Evolutionary conservation across 2,888 invertebrate species (phyloP), one percentile per base, ranked within the genome.

Genomic region (Cataglyphis rosenhaueri): DNA sequence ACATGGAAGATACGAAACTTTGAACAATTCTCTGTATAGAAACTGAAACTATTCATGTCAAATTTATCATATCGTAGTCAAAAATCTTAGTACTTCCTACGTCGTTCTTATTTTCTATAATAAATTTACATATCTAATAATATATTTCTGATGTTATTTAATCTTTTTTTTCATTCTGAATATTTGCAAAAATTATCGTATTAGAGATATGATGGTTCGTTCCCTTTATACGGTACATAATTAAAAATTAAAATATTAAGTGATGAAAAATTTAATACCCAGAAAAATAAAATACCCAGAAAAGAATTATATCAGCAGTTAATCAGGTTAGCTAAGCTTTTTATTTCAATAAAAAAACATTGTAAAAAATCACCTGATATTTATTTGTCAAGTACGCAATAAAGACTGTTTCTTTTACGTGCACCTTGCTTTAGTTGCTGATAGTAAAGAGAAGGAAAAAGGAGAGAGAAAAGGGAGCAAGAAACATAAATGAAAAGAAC

Each of bases 401-500:
- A 38, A 35, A 21, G 6, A 41, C 38, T 38, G 25, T 6, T 76
- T 76, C 76, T 41, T 76, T 76, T 66, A 76, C 9, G 66, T 21
- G 25, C n/a, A 41, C 55, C 48, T 66, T 57, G 29, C n/a, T 57
- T 29, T 55, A 15, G 66, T 41, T 10, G 76, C 29, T 65, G 12
- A 65, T 52, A 64, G 12, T 25, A 38, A 65, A 38, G 35, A 25
- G n/a, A 6, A 65, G 8, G 3, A 44, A 15, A 25, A 12, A 65
- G 9, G 38, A 41, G n/a, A 38, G 76, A 76, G 32, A 32, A 35
- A 4, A 35, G 25, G 55, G 3, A 9, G n/a, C 52, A 4, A 29
- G 38, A 29, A 57, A 55, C 9, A 29, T n/a, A 29, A n/a, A 25
- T 57, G n/a, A 55, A 66, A 66, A 66, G 25, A 66, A 76, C 2